Base-by-base conservation (phyloP, 2,888 invertebrate genomes). In the Tineola bisselliella region DNA sequence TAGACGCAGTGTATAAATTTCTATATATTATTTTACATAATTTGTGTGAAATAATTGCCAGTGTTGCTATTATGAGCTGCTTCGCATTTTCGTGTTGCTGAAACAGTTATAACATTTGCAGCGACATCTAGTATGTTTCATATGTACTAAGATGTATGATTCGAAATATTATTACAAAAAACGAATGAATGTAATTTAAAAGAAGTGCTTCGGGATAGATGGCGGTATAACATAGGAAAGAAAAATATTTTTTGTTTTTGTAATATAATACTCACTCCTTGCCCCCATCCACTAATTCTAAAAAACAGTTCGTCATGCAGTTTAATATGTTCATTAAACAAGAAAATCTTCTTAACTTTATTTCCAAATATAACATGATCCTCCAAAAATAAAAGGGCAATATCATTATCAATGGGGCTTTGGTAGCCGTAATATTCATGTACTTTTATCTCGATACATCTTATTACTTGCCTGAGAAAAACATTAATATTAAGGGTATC, bases 351-450 rank as follows among this genome's bases (percentile, higher is more conserved):
- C 62, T 74, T 70, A 12, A 76, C 75, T 3, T 62, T 63, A 0
- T 44, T 1, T n/a, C 65, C 63, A 57, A 83, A 78, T 1, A 5
- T 13, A 1, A 76, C 77, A 63, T 77, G 66, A 0, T 69, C 64
- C 81, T 76, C 65, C 18, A 84, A 65, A 17, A 77, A 52, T 11
- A 82, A 62, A 61, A 84, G 63, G 5, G 84, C 84, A 59, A 84
- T 80, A 63, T 84, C 84, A 62, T 84, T 84, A 66, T 83, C 77
- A 59, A 76, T 65, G 19, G 63, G 63, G 64, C 68, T 70, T 43
- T 63, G 61, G 61, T 73, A 68, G 62, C 66, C 68, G 64, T 69
- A 84, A 68, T 79, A 84, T 66, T 84, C 84, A 63, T 84, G 84
- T 13, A 68, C 63, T 71, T 81, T 84, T 61, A 76, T 62, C 19